Base-by-base conservation (phyloP, 2,888 invertebrate genomes). In the Oxytorus armatus region DNA sequence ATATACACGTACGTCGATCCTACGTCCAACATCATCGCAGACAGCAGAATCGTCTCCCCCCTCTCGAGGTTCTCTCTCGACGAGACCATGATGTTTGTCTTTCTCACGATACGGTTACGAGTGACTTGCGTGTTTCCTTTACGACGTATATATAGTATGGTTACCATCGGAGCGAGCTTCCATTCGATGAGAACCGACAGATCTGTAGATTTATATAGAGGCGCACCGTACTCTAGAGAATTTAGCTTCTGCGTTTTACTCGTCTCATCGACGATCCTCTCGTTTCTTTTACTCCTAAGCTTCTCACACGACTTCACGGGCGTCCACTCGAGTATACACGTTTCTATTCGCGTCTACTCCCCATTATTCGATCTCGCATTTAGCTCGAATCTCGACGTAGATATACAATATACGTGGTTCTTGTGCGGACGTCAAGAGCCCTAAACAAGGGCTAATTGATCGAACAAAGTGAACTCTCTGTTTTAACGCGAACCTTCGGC, bases 51-150 rank as follows among this genome's bases (percentile, higher is more conserved):
- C 82, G 78, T 79, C 82, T 81, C 78, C 57, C n/a, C 65, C 83
- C 85, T 85, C 83, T 82, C 70, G 72, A 55, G 55, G 33, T 11
- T 44, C 42, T 84, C 85, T 85, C 84, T 29, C 59, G 75, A 69
- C 74, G 72, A 49, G 72, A 75, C 68, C 80, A 82, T 69, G 79
- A 86, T 90, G 89, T 90, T 90, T 90, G 89, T 89, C 86, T 90
- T 90, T 90, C 90, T 89, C 90, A 90, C 90, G 90, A 90, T 89
- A 89, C 87, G 90, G 89, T 90, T 87, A 89, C 90, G 86, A 85
- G 86, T 90, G 90, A 90, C 90, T 90, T 89, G 90, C 90, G 89
- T 86, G 85, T 81, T 81, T 81, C 61, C 77, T 77, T 68, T 69
- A 51, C 39, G 14, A 11, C 49, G 23, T 49, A 47, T 49, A 21